Evolutionary conservation across 1,140 invertebrate genomes (phyloP).

Genomic region (Drosophila tsacasi): DNA sequence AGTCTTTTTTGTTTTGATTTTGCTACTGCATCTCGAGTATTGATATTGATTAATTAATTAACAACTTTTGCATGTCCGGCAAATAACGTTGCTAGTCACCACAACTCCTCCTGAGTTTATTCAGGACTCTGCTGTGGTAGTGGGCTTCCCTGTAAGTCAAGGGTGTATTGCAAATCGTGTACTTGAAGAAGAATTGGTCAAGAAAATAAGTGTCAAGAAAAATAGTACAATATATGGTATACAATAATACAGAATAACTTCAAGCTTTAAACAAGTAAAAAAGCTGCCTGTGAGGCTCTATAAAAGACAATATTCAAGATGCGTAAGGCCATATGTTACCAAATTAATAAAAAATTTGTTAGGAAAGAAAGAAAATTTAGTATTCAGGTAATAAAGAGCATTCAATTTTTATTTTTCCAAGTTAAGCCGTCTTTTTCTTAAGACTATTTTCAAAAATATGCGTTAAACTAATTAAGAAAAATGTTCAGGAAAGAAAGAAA

Average conservation of each 20-base stretch:
- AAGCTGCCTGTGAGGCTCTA: neutral
- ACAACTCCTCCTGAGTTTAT: neutral
- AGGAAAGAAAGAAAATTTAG: too few relatives aligned
- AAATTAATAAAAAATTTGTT: too few relatives aligned
- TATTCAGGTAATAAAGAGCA: too few relatives aligned
- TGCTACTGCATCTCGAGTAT: constrained; percentile 34
- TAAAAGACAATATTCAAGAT: too few relatives aligned
- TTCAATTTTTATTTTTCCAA: too few relatives aligned
- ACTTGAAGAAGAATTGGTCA: neutral
- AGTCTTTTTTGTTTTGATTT: constrained; percentile 5
- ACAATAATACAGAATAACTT: too few relatives aligned
- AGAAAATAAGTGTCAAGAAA: neutral
- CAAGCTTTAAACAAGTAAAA: neutral
- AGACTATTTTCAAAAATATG: too few relatives aligned
- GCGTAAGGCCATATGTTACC: too few relatives aligned
- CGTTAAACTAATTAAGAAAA: too few relatives aligned
- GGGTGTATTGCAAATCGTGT: constrained; percentile 1
- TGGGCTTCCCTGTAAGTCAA: neutral
- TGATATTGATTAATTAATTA: constrained; percentile 24
- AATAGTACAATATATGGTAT: too few relatives aligned
- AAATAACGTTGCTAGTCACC: constrained; percentile 18
- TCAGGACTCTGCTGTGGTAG: constrained; percentile 4
- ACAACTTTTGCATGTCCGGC: constrained; percentile 29
- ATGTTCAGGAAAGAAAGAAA: too few relatives aligned
- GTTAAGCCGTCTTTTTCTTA: too few relatives aligned